Evolutionary conservation across 1,140 invertebrate genomes (phyloP).

Genomic region (Intoshia linei): DNA sequence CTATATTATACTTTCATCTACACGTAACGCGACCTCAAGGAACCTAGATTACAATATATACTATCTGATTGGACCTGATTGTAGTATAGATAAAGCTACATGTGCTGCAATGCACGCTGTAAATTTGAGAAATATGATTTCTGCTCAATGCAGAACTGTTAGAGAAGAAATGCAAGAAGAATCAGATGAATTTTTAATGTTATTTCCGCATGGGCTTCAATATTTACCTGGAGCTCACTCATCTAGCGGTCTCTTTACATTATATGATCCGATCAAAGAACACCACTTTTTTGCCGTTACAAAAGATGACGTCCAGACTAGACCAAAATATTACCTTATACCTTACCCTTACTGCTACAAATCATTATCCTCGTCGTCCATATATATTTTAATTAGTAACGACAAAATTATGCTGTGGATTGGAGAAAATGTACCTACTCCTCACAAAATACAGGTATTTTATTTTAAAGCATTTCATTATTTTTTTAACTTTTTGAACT

Average conservation of each 20-base stretch:
- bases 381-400: too few relatives aligned
- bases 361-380: too few relatives aligned
- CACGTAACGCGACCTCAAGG: slow-evolving; percentile 41
- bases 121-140: slow-evolving; percentile 68
- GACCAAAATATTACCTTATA: too few relatives aligned
- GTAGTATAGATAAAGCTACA: slow-evolving; percentile 88
- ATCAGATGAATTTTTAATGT: slow-evolving; percentile 58
- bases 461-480: too few relatives aligned
- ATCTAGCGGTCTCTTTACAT: slow-evolving; percentile 74
- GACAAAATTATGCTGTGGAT: too few relatives aligned
- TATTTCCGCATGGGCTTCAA: slow-evolving; percentile 63
- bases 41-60: not conserved
- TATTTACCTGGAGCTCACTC: slow-evolving; percentile 87
- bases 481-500: too few relatives aligned
- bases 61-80: slow-evolving; percentile 25
- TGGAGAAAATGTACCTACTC: too few relatives aligned
- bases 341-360: too few relatives aligned
- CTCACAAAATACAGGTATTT: too few relatives aligned
- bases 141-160: slow-evolving; percentile 73
- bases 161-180: slow-evolving; percentile 83
- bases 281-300: too few relatives aligned
- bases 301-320: too few relatives aligned
- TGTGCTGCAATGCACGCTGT: slow-evolving; percentile 96
- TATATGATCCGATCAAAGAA: slow-evolving; percentile 34
- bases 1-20: slow-evolving; percentile 67